A percentile compares a stretch with the other conserved stretches of the same genome.
These are phyloP conservation scores for Carlito syrichta DNA, from an alignment of 2,113 vertebrate genomes.

Conservation along the genomic window DNA sequence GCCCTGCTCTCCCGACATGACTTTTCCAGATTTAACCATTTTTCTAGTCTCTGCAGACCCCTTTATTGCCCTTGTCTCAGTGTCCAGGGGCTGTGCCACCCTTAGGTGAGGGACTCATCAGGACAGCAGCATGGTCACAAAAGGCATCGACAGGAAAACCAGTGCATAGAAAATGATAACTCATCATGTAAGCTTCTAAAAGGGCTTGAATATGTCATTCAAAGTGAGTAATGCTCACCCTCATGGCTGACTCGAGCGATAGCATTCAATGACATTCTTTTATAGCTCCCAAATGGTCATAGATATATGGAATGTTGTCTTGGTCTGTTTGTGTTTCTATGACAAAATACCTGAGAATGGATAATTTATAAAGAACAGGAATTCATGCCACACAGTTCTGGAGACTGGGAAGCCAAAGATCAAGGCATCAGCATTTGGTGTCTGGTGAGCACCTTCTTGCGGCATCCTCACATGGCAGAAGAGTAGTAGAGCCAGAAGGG, in stretches of 20 bases:
- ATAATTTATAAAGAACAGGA: neutral
- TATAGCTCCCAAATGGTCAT: neutral
- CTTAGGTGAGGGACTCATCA: neutral
- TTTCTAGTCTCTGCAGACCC: neutral
- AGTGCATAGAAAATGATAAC: neutral
- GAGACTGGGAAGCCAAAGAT: neutral
- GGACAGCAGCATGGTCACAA: neutral
- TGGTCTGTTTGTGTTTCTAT: neutral
- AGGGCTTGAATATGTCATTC: neutral
- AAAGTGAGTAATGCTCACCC: neutral
- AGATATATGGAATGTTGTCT: neutral
- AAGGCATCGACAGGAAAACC: neutral
- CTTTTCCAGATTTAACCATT: neutral
- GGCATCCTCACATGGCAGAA: neutral
- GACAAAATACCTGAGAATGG: neutral
- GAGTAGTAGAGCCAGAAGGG: neutral
- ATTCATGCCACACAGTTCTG: neutral
- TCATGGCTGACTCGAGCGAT: neutral
- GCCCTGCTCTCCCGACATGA: neutral
- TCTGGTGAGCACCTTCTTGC: neutral
- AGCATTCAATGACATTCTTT: neutral
- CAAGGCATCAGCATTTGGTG: neutral
- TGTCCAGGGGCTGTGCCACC: neutral
- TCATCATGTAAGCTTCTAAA: neutral
- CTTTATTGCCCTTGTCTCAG: neutral